These are phyloP conservation scores for Eupithecia subfuscata DNA, from an alignment of 2,888 invertebrate species.

Conservation along the genomic window DNA sequence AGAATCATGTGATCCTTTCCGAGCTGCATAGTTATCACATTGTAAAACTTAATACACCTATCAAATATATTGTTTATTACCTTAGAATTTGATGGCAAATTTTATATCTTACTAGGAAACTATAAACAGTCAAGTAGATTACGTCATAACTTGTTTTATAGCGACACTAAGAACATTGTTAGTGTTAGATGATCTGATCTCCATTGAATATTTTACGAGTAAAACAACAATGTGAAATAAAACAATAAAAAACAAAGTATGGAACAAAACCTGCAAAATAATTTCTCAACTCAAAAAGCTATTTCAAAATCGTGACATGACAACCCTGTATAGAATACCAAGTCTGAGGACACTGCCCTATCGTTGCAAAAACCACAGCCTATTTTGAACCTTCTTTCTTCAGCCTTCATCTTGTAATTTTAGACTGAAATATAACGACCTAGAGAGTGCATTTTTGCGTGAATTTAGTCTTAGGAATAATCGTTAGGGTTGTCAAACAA, in stretches of 20 bases:
- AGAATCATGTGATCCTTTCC: too few species aligned
- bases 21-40: background rate
- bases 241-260: background rate
- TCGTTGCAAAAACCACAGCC: conserved; percentile 53
- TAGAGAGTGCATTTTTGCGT: conserved; percentile 51
- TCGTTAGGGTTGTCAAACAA: conserved; percentile 64
- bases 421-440: conserved; percentile 49
- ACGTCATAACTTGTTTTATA: conserved; percentile 10
- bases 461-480: background rate
- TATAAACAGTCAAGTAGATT: background rate
- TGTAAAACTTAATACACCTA: background rate
- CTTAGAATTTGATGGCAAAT: background rate
- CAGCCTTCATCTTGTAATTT: conserved; percentile 37
- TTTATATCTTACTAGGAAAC: conserved; percentile 8
- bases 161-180: background rate
- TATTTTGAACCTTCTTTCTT: conserved; percentile 43
- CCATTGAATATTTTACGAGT: background rate
- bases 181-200: background rate
- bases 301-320: conserved; percentile 65
- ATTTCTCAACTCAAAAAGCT: conserved; percentile 45
- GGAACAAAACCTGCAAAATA: conserved; percentile 35
- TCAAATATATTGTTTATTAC: background rate
- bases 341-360: conserved; percentile 76
- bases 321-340: conserved; percentile 74
- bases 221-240: background rate